phyloP scores from a whole-genome alignment of 2,888 invertebrate species.

The Heliconius ethilla region DNA sequence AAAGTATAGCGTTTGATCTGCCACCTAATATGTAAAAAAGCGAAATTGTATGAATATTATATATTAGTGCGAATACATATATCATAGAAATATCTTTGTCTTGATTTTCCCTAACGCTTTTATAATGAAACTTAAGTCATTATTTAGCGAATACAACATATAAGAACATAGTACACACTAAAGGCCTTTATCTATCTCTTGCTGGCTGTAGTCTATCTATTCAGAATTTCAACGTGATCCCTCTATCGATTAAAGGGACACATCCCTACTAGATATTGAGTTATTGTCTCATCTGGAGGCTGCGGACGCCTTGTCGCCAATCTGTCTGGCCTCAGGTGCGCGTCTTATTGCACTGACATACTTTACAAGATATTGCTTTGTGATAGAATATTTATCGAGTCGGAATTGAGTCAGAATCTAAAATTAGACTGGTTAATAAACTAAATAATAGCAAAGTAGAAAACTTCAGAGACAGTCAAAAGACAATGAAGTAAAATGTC shows the following conservation, averaged over 20 bases:
- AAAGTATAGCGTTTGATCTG: no score
- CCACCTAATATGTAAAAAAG: no score
- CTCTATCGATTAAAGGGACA: conserved; percentile 25
- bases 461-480: no score
- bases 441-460: not conserved
- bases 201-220: not conserved
- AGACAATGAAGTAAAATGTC: no score
- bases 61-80: no score
- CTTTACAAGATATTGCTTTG: conserved; percentile 42
- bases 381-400: conserved; percentile 34
- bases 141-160: not conserved
- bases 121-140: not conserved
- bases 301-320: conserved; percentile 49
- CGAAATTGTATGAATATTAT: not conserved
- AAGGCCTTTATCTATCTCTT: not conserved
- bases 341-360: conserved; percentile 48
- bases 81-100: not conserved
- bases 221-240: conserved; percentile 2
- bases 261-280: conserved; percentile 56
- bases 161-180: not conserved
- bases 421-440: conserved; percentile 10
- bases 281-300: conserved; percentile 63
- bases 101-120: not conserved
- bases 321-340: conserved; percentile 59
- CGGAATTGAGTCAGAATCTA: conserved; percentile 14